Evolutionary conservation across 2,113 vertebrate genomes (phyloP).

Genomic region (Psittacula cyanocephala): DNA sequence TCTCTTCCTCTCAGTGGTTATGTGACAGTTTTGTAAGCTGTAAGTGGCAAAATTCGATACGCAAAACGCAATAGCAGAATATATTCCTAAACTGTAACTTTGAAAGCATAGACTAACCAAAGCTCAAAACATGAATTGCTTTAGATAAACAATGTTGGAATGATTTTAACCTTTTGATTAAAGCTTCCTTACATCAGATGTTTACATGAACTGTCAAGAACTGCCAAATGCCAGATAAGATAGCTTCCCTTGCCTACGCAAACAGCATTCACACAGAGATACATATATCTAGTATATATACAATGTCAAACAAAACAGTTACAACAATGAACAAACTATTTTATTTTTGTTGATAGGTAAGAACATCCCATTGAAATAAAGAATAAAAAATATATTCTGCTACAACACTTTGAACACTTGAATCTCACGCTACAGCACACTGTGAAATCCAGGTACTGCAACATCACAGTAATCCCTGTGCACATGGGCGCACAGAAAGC

Average conservation of each 20-base stretch:
- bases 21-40: neutral
- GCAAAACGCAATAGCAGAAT: neutral
- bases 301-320: neutral
- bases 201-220: neutral
- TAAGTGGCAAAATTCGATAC: neutral
- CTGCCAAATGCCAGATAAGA: neutral
- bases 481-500: neutral
- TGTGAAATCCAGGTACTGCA: neutral
- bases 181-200: neutral
- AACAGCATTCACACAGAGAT: neutral
- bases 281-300: neutral
- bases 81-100: neutral
- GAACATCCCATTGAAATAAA: conserved; percentile 41
- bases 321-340: conserved; percentile 42
- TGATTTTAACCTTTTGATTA: neutral
- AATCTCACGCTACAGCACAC: neutral
- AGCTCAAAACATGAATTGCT: neutral
- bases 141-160: neutral
- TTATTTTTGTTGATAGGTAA: conserved; percentile 57
- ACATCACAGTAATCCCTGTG: neutral
- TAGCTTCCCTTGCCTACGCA: neutral
- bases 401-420: neutral
- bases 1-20: neutral
- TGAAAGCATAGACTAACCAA: neutral
- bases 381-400: conserved; percentile 48